Percentiles rank a stretch among this genome's conserved stretches.
These are phyloP conservation scores for Nanorana parkeri DNA, from an alignment of 2,113 vertebrate genomes.

Conservation along the genomic window DNA sequence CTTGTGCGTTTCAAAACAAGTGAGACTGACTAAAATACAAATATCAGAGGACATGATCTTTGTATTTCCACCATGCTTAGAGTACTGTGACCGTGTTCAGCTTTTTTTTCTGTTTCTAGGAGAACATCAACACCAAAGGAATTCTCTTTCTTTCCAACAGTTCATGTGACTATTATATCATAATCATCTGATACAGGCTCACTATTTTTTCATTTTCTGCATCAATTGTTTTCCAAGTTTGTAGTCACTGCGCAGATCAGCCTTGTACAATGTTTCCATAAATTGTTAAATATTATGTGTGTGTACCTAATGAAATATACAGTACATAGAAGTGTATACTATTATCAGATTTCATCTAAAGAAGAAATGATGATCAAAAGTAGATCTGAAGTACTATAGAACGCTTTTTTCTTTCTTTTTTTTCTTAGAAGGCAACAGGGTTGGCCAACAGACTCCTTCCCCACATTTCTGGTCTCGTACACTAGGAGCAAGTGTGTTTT, in stretches of 20 bases:
- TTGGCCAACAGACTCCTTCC: too few relatives aligned
- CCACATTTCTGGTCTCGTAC: too few relatives aligned
- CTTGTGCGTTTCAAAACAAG: background rate
- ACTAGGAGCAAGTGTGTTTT: too few relatives aligned
- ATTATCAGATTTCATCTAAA: too few relatives aligned
- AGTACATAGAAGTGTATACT: too few relatives aligned
- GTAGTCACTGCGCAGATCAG: background rate
- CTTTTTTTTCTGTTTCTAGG: slow-evolving; percentile 26
- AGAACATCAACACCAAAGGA: slow-evolving; percentile 38
- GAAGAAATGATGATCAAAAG: too few relatives aligned
- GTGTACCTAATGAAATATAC: too few relatives aligned
- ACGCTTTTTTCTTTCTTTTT: too few relatives aligned
- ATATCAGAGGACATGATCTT: background rate
- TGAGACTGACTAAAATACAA: background rate
- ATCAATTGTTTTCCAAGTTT: slow-evolving; percentile 19
- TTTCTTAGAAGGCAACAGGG: too few relatives aligned
- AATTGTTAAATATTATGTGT: too few relatives aligned
- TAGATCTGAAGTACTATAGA: too few relatives aligned
- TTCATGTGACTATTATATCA: slow-evolving; percentile 59
- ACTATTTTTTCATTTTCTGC: slow-evolving; percentile 5
- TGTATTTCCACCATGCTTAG: background rate
- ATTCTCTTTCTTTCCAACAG: slow-evolving; percentile 52
- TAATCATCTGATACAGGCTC: slow-evolving; percentile 47
- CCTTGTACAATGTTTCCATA: background rate
- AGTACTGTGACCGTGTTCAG: slow-evolving; percentile 8